These are phyloP conservation scores for Zeus faber DNA, from an alignment of 2,113 vertebrate species.

Conservation along the genomic window DNA sequence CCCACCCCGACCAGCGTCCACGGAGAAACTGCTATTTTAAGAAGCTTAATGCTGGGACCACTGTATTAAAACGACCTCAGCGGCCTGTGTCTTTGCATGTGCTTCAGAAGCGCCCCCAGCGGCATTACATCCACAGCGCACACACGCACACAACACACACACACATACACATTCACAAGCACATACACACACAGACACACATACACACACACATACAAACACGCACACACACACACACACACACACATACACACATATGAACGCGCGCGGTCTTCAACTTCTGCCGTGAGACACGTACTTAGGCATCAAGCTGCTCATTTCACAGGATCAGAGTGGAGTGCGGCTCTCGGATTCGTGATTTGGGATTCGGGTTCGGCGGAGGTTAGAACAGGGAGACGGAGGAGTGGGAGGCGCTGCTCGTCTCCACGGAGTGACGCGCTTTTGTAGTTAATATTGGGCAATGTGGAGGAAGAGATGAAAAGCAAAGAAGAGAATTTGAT, in stretches of 20 bases:
- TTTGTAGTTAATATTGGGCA: too few species aligned
- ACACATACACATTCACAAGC: not conserved
- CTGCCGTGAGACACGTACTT: slow-evolving; percentile 66
- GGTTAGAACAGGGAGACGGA: slow-evolving; percentile 6
- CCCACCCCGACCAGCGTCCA: too few species aligned
- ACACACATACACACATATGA: slow-evolving; percentile 22
- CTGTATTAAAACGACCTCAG: too few species aligned
- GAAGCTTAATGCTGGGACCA: too few species aligned
- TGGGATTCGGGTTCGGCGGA: slow-evolving; percentile 26
- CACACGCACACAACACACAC: not conserved
- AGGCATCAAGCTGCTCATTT: slow-evolving; percentile 55
- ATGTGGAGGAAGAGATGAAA: too few species aligned
- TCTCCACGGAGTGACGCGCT: slow-evolving; percentile 27
- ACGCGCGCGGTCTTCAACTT: slow-evolving; percentile 35
- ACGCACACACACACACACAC: slow-evolving; percentile 15
- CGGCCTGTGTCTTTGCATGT: too few species aligned
- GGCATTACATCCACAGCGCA: not conserved
- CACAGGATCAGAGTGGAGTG: slow-evolving; percentile 27
- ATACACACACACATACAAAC: not conserved
- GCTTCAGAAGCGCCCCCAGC: not conserved
- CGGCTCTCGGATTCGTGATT: slow-evolving; percentile 45
- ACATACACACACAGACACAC: slow-evolving; percentile 1
- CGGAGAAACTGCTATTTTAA: too few species aligned
- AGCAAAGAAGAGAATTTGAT: too few species aligned
- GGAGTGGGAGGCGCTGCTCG: slow-evolving; percentile 18